phyloP scores from a whole-genome alignment of 30 jellyfish, hydroid and myxozoan genomes.

The Mastigias papua region DNA sequence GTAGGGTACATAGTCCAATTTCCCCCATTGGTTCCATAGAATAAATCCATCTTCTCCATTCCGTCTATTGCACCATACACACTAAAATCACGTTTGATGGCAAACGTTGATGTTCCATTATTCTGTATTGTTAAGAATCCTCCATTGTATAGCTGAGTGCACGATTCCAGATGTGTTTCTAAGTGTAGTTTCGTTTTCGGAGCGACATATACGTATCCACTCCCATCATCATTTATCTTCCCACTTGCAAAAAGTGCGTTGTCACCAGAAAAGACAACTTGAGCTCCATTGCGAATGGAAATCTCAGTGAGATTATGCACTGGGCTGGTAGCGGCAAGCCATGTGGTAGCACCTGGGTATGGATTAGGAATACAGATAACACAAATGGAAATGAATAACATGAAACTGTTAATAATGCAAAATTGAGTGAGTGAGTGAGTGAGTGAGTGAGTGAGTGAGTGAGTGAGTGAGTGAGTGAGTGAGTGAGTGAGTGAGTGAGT shows the following conservation, averaged over 20 bases:
- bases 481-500: too few species aligned
- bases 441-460: too few species aligned
- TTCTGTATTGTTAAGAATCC: slow-evolving; percentile 21
- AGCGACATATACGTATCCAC: slow-evolving; percentile 50
- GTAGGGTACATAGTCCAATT: slow-evolving; percentile 36
- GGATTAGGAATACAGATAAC: too few species aligned
- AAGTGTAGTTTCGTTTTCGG: slow-evolving; percentile 36
- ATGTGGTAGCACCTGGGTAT: slow-evolving; percentile 7
- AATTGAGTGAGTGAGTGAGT: too few species aligned
- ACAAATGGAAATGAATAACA: too few species aligned
- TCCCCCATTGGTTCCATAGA: slow-evolving; percentile 43
- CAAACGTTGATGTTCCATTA: slow-evolving; percentile 31
- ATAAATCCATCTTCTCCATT: slow-evolving; percentile 5
- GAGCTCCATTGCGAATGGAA: slow-evolving; percentile 36
- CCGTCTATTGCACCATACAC: slow-evolving; percentile 43
- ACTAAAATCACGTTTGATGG: slow-evolving; percentile 48
- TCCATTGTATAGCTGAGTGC: slow-evolving; percentile 57
- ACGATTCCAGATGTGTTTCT: slow-evolving; percentile 44
- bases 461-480: too few species aligned
- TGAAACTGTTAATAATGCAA: too few species aligned
- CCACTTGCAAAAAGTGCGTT: slow-evolving; percentile 11
- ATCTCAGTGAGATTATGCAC: slow-evolving; percentile 34
- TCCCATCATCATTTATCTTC: slow-evolving; percentile 47
- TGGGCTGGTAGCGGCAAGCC: not conserved
- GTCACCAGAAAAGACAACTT: slow-evolving; percentile 10